A percentile compares a stretch with the other conserved stretches of the same genome.
Evolutionary conservation across 2,113 vertebrate genomes (phyloP).

Genomic region (Podarcis raffonei): DNA sequence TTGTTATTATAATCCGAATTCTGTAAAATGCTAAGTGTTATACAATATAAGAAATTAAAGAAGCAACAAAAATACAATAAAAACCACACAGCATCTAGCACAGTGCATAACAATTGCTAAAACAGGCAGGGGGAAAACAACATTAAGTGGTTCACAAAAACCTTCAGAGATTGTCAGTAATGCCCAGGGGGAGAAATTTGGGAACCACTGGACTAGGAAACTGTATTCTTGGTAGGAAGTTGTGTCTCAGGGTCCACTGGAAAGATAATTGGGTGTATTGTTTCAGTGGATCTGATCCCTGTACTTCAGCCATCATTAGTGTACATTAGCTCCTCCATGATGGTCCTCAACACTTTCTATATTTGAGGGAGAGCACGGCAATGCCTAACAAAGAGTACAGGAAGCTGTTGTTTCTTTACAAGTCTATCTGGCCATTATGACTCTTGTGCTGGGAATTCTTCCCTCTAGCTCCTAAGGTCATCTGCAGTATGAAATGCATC

Average conservation of each 20-base stretch:
- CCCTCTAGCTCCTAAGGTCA: background rate
- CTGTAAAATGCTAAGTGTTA: too few relatives aligned
- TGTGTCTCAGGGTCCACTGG: background rate
- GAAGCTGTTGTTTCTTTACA: background rate
- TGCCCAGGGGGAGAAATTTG: background rate
- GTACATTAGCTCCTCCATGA: background rate
- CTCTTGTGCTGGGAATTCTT: background rate
- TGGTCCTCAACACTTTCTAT: background rate
- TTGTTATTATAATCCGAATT: too few relatives aligned
- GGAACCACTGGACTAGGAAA: background rate
- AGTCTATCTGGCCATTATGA: background rate
- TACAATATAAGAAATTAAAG: too few relatives aligned
- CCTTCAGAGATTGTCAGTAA: background rate
- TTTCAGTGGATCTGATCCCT: background rate
- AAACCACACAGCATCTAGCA: too few relatives aligned
- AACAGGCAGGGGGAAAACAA: too few relatives aligned
- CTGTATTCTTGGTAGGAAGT: background rate
- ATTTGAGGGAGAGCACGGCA: background rate
- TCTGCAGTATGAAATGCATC: background rate
- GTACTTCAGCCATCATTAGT: background rate
- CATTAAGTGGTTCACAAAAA: too few relatives aligned
- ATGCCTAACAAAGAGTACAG: background rate
- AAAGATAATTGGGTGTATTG: background rate
- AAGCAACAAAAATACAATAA: too few relatives aligned
- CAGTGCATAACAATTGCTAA: too few relatives aligned